Conservation (phyloP, 2,888 invertebrate species). For the Tipula lateralis region DNA sequence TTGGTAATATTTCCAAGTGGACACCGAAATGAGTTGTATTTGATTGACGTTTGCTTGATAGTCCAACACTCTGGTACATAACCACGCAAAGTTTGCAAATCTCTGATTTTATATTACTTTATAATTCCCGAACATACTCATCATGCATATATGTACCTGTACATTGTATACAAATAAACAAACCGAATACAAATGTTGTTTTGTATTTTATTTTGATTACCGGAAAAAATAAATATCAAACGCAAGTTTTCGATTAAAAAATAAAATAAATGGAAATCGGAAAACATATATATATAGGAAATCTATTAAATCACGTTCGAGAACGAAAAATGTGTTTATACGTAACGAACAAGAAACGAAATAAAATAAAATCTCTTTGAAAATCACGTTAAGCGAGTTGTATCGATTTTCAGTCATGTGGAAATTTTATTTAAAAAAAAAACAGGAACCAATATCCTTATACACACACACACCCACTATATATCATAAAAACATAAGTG, state of each 20-base stretch:
- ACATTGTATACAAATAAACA: not conserved
- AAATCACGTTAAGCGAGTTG: not conserved
- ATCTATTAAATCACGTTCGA: not conserved
- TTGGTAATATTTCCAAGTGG: too few species aligned
- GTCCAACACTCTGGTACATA: too few species aligned
- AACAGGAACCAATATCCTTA: not conserved
- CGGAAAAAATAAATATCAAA: not conserved
- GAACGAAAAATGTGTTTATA: not conserved
- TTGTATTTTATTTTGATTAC: not conserved
- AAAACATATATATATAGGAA: not conserved
- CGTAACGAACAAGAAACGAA: not conserved
- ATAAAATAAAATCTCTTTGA: not conserved
- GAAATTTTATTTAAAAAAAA: not conserved
- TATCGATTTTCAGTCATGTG: slow-evolving; percentile 12
- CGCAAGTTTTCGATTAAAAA: not conserved
- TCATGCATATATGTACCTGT: not conserved
- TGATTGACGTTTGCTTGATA: too few species aligned
- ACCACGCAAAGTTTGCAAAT: too few species aligned
- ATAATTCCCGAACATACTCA: too few species aligned
- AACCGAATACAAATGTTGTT: not conserved
- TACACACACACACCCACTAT: not conserved
- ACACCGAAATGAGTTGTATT: too few species aligned
- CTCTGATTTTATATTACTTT: too few species aligned
- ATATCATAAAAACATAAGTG: not conserved
- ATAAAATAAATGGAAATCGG: not conserved